A percentile compares a stretch with the other conserved stretches of the same genome.
These are phyloP conservation scores for Lithobates pipiens DNA, from an alignment of 2,797 vertebrate genomes.

Conservation along the genomic window DNA sequence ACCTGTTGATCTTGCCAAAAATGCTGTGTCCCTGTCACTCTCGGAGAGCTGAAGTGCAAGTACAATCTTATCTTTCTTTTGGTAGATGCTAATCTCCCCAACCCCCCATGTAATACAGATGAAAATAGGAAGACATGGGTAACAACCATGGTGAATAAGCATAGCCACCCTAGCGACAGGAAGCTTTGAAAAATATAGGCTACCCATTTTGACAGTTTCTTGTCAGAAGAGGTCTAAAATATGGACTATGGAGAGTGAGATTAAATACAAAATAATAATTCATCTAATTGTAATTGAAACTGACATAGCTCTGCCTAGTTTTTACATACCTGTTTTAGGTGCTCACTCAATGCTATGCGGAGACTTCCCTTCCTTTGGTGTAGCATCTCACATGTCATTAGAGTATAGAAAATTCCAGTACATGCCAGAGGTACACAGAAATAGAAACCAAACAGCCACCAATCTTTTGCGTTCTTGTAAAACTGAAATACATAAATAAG, in stretches of 20 bases:
- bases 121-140: no score
- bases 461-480: constrained; percentile 89
- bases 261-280: background rate
- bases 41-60: no score
- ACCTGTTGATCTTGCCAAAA: no score
- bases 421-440: constrained; percentile 92
- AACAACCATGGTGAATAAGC: no score
- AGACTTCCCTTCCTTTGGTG: constrained; percentile 92
- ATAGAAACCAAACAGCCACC: constrained; percentile 98
- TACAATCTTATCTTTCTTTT: no score
- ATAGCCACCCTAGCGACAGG: no score
- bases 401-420: constrained; percentile 91
- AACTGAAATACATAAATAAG: constrained; percentile 73
- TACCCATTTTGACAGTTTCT: no score
- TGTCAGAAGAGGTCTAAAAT: no score
- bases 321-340: constrained; percentile 91
- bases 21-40: no score
- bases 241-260: no score
- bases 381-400: constrained; percentile 97
- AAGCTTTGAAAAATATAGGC: background rate
- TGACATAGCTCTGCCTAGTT: background rate
- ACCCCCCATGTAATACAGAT: no score
- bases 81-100: no score
- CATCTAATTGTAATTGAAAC: background rate
- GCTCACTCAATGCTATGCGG: constrained; percentile 93